These are phyloP conservation scores for Rhamnusium bicolor DNA, from an alignment of 2,888 invertebrate species.

Conservation along the genomic window DNA sequence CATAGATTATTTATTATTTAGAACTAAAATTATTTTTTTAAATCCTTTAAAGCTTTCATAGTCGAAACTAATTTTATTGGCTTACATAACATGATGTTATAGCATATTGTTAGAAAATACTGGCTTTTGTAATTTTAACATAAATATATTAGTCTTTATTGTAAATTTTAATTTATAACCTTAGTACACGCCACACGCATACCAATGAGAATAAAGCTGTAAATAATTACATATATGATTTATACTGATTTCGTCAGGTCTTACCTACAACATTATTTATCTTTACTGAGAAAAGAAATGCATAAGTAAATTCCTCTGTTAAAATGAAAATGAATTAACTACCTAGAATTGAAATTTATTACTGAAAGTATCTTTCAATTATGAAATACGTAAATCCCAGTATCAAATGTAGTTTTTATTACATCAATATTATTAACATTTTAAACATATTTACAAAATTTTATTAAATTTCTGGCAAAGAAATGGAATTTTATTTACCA, in stretches of 20 bases:
- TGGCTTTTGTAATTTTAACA: background rate
- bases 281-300: background rate
- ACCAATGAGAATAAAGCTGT: background rate
- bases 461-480: no score
- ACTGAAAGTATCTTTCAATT: no score
- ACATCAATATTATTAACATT: no score
- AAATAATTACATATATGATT: background rate
- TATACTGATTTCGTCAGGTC: background rate
- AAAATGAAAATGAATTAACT: background rate
- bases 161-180: background rate
- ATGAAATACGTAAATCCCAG: no score
- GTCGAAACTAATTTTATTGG: background rate
- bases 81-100: background rate
- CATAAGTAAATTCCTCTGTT: background rate
- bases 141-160: background rate
- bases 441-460: no score
- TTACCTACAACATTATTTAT: background rate
- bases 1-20: no score
- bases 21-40: no score
- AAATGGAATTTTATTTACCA: no score
- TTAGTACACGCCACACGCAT: background rate
- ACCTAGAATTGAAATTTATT: background rate
- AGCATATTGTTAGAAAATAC: background rate
- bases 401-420: no score
- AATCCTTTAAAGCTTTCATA: no score